phyloP scores from a whole-genome alignment of 1,140 invertebrate species.

The Plectus sambesii region DNA sequence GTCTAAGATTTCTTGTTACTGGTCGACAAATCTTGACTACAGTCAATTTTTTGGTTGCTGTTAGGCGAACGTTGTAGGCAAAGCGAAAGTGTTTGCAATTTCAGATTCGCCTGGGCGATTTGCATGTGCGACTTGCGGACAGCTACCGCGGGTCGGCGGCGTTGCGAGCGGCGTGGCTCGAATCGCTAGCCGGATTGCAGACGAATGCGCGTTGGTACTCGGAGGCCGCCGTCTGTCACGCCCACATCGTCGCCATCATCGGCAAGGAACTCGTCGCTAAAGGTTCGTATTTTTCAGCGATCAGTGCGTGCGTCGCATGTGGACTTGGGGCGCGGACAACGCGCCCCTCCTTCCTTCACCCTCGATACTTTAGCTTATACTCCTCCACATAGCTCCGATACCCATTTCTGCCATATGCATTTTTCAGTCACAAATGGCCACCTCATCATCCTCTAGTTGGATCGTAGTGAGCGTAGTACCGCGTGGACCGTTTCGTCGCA shows the following conservation, averaged over 20 bases:
- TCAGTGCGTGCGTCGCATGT: constrained; percentile 12
- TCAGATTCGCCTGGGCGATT: constrained; percentile 59
- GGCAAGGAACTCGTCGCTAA: constrained; percentile 37
- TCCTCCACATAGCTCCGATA: constrained; percentile 49
- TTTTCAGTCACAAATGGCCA: too few species aligned
- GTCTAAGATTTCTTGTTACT: too few species aligned
- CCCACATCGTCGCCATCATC: constrained; percentile 42
- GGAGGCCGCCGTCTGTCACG: constrained; percentile 54
- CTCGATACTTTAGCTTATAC: constrained; percentile 47
- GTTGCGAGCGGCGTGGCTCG: constrained; percentile 78
- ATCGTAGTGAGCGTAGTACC: too few species aligned
- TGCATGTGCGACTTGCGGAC: constrained; percentile 82
- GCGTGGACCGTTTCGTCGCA: too few species aligned
- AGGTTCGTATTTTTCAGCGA: constrained; percentile 12
- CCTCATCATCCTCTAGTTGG: too few species aligned
- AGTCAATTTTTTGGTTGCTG: too few species aligned
- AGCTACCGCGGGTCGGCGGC: constrained; percentile 86
- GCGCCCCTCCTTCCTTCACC: too few species aligned
- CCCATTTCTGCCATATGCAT: too few species aligned
- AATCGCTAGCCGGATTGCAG: constrained; percentile 73
- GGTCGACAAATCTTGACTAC: too few species aligned
- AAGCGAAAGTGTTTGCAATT: too few species aligned
- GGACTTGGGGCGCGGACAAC: not conserved
- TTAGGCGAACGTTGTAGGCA: too few species aligned
- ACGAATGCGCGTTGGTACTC: constrained; percentile 65